Evolutionary conservation across 2,113 vertebrate species (phyloP), one percentile per base, ranked within the genome.

Genomic region (Stigmatopora argus): DNA sequence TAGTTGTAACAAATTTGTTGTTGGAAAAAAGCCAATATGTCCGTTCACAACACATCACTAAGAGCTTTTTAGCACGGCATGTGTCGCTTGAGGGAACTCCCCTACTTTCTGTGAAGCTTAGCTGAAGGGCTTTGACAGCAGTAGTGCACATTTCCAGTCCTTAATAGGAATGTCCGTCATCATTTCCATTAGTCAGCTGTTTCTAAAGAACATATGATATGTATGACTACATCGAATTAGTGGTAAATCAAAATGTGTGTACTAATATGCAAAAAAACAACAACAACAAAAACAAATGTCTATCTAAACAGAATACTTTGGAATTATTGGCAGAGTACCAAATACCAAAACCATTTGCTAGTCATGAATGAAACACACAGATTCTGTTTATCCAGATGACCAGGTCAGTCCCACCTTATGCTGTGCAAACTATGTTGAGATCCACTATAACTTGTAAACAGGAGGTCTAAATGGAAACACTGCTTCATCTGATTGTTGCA

Each of bases 11-110:
- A 51, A 52, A 67, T 69, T 57, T 66, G 35, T 56, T 61, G 59
- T 13, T 23, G 4, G 31, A 21, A 23, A 65, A 23, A 55, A 70
- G 66, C 73, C 76, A 72, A 78, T 82, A 66, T 21, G 71, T 75
- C 48, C 34, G 38, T 67, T 62, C 61, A 61, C 55, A 71, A 64
- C 60, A 35, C 57, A 62, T 51, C 21, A 57, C 12, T 56, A 49
- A 63, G 67, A 53, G 48, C 69, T 71, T 73, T 69, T 67, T 14
- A 63, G 64, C 48, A 44, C 53, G 61, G 15, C 65, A 23, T 71
- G 56, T 75, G 72, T 82, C 73, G 80, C 84, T 73, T 0, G 51
- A 67, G 70, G 84, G 67, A 65, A 53, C 71, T 76, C 69, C 44
- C 60, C 71, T 44, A 74, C 73, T 79, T 71, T 75, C 53, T 69